Evolutionary conservation across 2,888 invertebrate genomes (phyloP).

Genomic region (Carpatolechia fugitivella): DNA sequence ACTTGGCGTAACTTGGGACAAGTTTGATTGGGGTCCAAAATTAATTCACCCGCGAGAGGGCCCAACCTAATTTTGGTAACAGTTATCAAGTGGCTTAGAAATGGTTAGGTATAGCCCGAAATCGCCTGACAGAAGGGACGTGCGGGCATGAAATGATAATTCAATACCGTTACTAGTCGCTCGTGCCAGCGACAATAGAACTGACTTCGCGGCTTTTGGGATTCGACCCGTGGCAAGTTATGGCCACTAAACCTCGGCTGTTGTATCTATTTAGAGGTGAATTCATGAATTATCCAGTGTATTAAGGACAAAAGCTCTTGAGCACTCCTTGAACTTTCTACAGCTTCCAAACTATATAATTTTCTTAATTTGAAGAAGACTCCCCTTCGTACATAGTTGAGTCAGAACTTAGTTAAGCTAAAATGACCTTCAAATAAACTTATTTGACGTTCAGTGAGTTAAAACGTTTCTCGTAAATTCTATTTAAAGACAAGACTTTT

Average conservation of each 20-base stretch:
- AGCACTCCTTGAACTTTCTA: background rate
- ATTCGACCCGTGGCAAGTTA: slow-evolving; percentile 13
- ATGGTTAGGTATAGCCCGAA: slow-evolving; percentile 29
- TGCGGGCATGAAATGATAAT: slow-evolving; percentile 17
- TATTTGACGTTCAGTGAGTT: too few species aligned
- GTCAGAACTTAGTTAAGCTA: too few species aligned
- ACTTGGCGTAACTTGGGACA: slow-evolving; percentile 43
- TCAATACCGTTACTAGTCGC: slow-evolving; percentile 9
- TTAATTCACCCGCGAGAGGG: slow-evolving; percentile 52
- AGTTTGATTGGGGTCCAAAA: slow-evolving; percentile 65
- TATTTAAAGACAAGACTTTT: too few species aligned
- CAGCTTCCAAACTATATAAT: background rate
- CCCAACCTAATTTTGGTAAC: slow-evolving; percentile 51
- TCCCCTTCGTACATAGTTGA: background rate
- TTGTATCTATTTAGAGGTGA: slow-evolving; percentile 12
- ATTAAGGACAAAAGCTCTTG: slow-evolving; percentile 2
- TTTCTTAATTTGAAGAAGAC: background rate
- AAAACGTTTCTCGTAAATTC: too few species aligned
- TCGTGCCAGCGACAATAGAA: slow-evolving; percentile 13
- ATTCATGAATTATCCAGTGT: slow-evolving; percentile 12
- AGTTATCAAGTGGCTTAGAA: slow-evolving; percentile 48
- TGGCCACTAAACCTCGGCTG: slow-evolving; percentile 7
- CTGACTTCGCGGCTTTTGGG: slow-evolving; percentile 16
- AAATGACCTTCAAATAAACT: too few species aligned
- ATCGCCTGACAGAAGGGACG: slow-evolving; percentile 20